Evolutionary conservation across 1,140 invertebrate species (phyloP).

Genomic region (Papilio glaucus): DNA sequence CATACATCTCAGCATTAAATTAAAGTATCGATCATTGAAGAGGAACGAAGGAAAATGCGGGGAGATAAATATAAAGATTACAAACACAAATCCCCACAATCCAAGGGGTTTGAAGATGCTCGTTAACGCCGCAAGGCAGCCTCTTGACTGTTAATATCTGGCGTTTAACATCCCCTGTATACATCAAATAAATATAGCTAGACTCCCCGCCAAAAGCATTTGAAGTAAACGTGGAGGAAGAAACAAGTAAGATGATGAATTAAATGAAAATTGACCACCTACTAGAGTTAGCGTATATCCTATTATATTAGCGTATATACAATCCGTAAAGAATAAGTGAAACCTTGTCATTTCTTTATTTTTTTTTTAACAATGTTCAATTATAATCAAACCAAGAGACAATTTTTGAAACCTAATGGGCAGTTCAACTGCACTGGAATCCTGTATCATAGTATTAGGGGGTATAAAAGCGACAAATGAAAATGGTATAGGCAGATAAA

Average conservation of each 20-base stretch:
- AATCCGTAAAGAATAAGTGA: too few relatives aligned
- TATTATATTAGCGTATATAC: too few relatives aligned
- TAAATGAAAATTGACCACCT: background rate
- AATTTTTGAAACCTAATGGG: too few relatives aligned
- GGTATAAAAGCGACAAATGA: too few relatives aligned
- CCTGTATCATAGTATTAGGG: too few relatives aligned
- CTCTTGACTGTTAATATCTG: conserved; percentile 33
- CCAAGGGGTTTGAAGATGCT: conserved; percentile 27
- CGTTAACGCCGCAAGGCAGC: conserved; percentile 32
- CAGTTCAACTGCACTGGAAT: too few relatives aligned
- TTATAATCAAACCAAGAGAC: too few relatives aligned
- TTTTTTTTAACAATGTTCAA: too few relatives aligned
- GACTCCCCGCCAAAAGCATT: background rate
- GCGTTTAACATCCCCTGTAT: conserved; percentile 20
- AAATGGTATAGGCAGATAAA: too few relatives aligned
- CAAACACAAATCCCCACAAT: conserved; percentile 27
- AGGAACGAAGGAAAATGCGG: conserved; percentile 5
- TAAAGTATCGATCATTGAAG: conserved; percentile 2
- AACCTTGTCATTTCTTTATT: too few relatives aligned
- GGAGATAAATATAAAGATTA: conserved; percentile 32
- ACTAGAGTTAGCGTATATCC: background rate
- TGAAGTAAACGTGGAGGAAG: background rate
- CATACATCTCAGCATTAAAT: conserved; percentile 14
- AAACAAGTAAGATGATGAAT: background rate
- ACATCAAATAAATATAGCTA: background rate